Percentiles rank a stretch among this genome's conserved stretches.
Conservation (phyloP, 2,888 invertebrate genomes). For the Pinctada fucata region DNA sequence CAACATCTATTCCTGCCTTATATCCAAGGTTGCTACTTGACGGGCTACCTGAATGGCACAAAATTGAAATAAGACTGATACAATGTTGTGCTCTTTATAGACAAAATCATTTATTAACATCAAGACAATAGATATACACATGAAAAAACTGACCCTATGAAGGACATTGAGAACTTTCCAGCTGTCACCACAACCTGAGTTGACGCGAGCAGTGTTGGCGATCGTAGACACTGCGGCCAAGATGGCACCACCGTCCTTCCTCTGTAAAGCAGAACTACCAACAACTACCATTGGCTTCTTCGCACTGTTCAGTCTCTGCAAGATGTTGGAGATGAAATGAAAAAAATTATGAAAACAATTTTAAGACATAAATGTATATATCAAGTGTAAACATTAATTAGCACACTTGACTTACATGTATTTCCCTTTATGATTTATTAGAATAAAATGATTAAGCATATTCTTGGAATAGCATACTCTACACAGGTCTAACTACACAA, state of each 20-base stretch:
- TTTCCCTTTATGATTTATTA: too few relatives aligned
- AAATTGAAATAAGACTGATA: too few relatives aligned
- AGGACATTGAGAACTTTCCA: conserved; percentile 95
- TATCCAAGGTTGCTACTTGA: conserved; percentile 96
- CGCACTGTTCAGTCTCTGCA: conserved; percentile 83
- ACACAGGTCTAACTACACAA: too few relatives aligned
- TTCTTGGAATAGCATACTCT: too few relatives aligned
- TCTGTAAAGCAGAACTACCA: conserved; percentile 89
- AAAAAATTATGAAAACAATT: too few relatives aligned
- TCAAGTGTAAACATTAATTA: too few relatives aligned
- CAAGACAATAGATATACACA: too few relatives aligned
- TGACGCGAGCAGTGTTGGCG: conserved; percentile 78
- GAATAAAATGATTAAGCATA: too few relatives aligned
- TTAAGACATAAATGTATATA: too few relatives aligned
- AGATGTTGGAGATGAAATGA: conserved; percentile 3
- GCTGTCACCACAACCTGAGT: conserved; percentile 71
- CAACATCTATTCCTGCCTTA: conserved; percentile 83
- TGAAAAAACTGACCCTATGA: conserved; percentile 83
- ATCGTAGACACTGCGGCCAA: conserved; percentile 83
- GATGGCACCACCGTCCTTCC: conserved; percentile 76
- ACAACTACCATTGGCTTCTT: conserved; percentile 93
- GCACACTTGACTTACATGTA: too few relatives aligned
- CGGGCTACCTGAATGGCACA: conserved; percentile 73
- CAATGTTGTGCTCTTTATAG: too few relatives aligned
- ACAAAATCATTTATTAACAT: too few relatives aligned